Conservation (phyloP, 35 echinoderm and acorn worm species). For the Strongylocentrotus purpuratus region DNA sequence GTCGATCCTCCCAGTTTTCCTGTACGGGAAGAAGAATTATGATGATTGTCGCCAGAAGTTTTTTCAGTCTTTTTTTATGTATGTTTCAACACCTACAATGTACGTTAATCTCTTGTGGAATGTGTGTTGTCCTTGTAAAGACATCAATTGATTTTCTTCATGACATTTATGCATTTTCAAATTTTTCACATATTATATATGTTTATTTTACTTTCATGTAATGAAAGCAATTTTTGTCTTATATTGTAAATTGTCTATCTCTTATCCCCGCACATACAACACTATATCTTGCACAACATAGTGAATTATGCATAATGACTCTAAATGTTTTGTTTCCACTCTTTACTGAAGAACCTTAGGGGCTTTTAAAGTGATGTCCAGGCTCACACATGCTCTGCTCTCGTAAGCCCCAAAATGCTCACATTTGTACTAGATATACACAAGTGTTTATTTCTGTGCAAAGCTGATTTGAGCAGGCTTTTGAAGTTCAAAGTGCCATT, state of each 20-base stretch:
- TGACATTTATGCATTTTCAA: background rate
- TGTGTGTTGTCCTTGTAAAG: background rate
- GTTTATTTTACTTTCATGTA: background rate
- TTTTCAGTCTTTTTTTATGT: background rate
- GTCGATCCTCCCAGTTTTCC: background rate
- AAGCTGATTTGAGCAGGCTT: background rate
- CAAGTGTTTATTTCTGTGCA: background rate
- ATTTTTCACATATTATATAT: background rate
- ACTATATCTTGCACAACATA: background rate
- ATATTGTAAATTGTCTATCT: background rate
- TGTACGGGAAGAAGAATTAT: background rate
- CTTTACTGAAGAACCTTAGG: background rate
- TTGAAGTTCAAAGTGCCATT: background rate
- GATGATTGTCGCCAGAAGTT: background rate
- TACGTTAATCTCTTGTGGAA: background rate
- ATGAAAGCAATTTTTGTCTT: background rate
- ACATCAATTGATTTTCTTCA: background rate
- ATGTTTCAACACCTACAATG: background rate
- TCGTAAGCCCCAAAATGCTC: background rate
- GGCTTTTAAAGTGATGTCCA: background rate
- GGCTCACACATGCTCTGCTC: background rate
- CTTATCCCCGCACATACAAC: background rate
- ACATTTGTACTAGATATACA: background rate
- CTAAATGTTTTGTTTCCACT: background rate
- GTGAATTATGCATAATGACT: background rate